Evolutionary conservation across 2,888 invertebrate species (phyloP), one percentile per base, ranked within the genome.

Genomic region (Anarsia innoxiella): DNA sequence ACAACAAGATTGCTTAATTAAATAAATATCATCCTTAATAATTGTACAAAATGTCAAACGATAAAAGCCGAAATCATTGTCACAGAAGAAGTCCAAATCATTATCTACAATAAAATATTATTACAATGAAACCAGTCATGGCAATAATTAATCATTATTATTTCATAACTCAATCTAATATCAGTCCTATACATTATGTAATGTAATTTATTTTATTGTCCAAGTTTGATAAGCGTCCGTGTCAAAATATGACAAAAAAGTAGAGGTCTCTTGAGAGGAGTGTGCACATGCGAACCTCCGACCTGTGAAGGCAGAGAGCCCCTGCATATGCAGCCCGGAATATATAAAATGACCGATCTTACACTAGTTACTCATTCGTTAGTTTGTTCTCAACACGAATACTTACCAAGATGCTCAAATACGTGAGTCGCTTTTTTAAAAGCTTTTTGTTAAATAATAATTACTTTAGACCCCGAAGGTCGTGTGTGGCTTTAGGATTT

Each of bases 381-480:
- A 75, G 70, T 72, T 71, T 76, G 77, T 76, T 73, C 76, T 76
- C 80, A 67, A 67, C 64, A 71, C 68, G 79, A 74, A 71, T 63
- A 76, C 74, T 64, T 59, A 79, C 62, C 78, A 79, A 52, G 71
- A 84, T 84, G 84, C 64, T 82, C 51, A 84, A 79, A 84, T 82
- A 82, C 80, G 84, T 84, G 71, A 84, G 83, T 83, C 35, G 41
- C 37, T 45, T 44, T 36, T 51, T n/a, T n/a, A n/a, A n/a, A n/a
- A n/a, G n/a, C n/a, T n/a, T n/a, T 48, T 49, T 51, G 16, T 19
- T 38, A 40, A 42, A 44, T 45, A 45, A 48, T 49, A 47, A 49
- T 51, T 48, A 43, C 41, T 43, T 36, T 50, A 54, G 47, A 37
- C 44, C 44, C 31, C 37, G 30, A 46, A 50, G 43, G 47, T 46